phyloP scores from a whole-genome alignment of 2,888 invertebrate species.

The Liopterus haemorrhoidalis region DNA sequence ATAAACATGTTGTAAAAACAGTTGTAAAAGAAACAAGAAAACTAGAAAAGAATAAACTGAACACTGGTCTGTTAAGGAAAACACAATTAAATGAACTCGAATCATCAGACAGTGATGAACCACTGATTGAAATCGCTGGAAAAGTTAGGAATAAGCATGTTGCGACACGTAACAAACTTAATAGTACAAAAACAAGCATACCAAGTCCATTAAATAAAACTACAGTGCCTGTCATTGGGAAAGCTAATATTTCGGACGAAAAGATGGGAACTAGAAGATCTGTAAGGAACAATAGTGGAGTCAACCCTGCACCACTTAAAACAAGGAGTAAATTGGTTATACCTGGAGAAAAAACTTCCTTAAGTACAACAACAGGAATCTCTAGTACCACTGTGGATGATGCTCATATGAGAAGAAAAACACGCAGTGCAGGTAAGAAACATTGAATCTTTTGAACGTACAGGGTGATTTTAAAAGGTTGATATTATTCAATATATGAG shows the following conservation, averaged over 20 bases:
- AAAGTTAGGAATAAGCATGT: constrained; percentile 54
- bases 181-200: constrained; percentile 21
- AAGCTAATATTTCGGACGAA: constrained; percentile 39
- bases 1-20: constrained; percentile 42
- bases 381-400: constrained; percentile 2
- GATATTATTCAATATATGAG: no score
- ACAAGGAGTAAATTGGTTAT: constrained; percentile 43
- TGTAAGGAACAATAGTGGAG: constrained; percentile 33
- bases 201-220: constrained; percentile 13
- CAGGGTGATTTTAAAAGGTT: no score
- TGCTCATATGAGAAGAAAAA: constrained; percentile 49
- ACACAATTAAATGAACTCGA: constrained; percentile 12
- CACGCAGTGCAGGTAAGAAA: constrained; percentile 64
- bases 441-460: no score
- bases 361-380: no score
- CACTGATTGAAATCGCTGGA: constrained; percentile 63
- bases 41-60: constrained; percentile 18
- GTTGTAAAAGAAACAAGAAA: constrained; percentile 36
- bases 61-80: constrained; percentile 12
- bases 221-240: constrained; percentile 18
- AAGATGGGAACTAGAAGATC: constrained; percentile 42
- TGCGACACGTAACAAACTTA: constrained; percentile 42
- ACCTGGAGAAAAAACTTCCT: no score
- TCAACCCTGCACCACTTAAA: constrained; percentile 40
- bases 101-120: constrained; percentile 72